Conservation (phyloP, 2,797 vertebrate species). For the Intellagama lesueurii region DNA sequence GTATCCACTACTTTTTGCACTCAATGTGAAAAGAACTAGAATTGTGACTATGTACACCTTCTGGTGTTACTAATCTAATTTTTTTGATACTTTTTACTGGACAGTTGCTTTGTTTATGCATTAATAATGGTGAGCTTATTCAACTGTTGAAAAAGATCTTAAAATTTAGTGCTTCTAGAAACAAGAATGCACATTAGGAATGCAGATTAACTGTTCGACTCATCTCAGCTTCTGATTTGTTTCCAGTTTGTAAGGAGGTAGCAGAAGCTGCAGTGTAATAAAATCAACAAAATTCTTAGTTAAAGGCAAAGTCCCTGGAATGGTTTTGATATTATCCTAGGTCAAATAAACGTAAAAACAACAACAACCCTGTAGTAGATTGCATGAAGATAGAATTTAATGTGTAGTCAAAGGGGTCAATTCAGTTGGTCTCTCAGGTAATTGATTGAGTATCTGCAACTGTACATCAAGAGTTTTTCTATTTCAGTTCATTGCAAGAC, state of each 20-base stretch:
- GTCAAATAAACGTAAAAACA: not conserved
- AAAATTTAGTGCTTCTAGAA: not conserved
- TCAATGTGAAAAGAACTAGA: not conserved
- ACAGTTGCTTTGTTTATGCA: not conserved
- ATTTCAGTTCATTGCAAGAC: not conserved
- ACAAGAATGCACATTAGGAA: not conserved
- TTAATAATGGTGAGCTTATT: too few species aligned
- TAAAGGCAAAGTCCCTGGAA: not conserved
- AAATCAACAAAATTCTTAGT: not conserved
- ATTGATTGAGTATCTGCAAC: not conserved
- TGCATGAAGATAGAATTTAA: not conserved
- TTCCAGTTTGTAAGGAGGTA: not conserved
- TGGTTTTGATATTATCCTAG: not conserved
- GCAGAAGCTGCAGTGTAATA: not conserved
- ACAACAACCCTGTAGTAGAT: not conserved
- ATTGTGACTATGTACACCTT: not conserved
- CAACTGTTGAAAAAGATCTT: not conserved
- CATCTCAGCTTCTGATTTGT: not conserved
- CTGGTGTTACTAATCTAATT: not conserved
- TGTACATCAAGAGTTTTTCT: not conserved
- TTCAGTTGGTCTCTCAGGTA: not conserved
- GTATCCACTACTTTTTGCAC: not conserved
- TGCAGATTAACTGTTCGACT: not conserved
- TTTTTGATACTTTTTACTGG: not conserved
- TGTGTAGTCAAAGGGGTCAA: too few species aligned